These are phyloP conservation scores for Oreochromis tanganicae DNA, from an alignment of 2,113 vertebrate species.

Conservation along the genomic window DNA sequence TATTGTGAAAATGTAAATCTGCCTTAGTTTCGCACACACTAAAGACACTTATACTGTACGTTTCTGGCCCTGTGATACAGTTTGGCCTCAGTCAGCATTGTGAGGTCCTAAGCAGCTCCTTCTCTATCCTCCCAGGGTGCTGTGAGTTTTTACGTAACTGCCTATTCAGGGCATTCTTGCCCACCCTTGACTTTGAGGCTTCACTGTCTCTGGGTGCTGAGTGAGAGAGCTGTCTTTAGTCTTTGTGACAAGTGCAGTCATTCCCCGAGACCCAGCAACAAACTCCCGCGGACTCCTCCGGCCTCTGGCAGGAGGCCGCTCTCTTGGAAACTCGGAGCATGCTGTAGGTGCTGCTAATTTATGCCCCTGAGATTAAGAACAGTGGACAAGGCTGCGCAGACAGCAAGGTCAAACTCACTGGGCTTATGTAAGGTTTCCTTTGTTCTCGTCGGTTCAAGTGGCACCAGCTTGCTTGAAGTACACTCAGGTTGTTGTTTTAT, in stretches of 20 bases:
- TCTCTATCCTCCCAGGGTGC: slow-evolving; percentile 43
- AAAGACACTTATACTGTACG: neutral
- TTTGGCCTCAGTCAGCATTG: neutral
- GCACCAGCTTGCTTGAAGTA: neutral
- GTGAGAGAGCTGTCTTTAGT: slow-evolving; percentile 53
- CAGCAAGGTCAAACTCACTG: slow-evolving; percentile 43
- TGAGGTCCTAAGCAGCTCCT: slow-evolving; percentile 17
- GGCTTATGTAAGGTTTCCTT: slow-evolving; percentile 43
- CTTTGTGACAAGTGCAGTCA: slow-evolving; percentile 61
- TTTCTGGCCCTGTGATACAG: neutral
- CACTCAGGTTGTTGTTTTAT: neutral
- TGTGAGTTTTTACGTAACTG: slow-evolving; percentile 61
- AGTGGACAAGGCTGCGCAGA: slow-evolving; percentile 25
- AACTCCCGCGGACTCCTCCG: slow-evolving; percentile 40
- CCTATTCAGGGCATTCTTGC: slow-evolving; percentile 67
- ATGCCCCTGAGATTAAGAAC: slow-evolving; percentile 56
- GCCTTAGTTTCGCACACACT: neutral
- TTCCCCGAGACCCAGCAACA: slow-evolving; percentile 42
- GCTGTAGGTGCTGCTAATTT: slow-evolving; percentile 64
- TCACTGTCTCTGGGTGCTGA: slow-evolving; percentile 57
- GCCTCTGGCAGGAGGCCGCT: slow-evolving; percentile 10
- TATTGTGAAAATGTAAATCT: neutral
- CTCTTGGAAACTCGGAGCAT: slow-evolving; percentile 28
- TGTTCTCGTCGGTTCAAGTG: slow-evolving; percentile 33
- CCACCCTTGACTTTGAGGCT: slow-evolving; percentile 66